These are phyloP conservation scores for Leptodactylus fallax DNA, from an alignment of 2,797 vertebrate species.

Conservation along the genomic window DNA sequence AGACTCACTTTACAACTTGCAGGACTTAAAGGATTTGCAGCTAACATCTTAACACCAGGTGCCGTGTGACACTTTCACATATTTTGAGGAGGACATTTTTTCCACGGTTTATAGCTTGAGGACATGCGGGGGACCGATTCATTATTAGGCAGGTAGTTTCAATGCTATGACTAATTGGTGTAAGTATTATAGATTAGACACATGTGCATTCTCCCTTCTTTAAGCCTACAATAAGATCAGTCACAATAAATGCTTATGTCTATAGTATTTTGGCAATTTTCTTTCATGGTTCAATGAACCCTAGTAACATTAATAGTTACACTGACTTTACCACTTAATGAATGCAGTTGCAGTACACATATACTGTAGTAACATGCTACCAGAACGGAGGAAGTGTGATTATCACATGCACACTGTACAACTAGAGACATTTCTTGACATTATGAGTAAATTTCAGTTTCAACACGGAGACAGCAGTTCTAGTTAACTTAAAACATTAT, in stretches of 20 bases:
- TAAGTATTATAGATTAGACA: not conserved
- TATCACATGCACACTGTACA: conserved; percentile 6
- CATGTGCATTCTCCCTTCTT: not conserved
- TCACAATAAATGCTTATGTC: not conserved
- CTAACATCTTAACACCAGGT: too few relatives aligned
- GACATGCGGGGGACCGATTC: too few relatives aligned
- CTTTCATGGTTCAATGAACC: not conserved
- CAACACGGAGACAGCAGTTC: too few relatives aligned
- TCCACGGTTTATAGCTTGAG: too few relatives aligned
- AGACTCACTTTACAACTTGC: too few relatives aligned
- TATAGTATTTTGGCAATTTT: not conserved
- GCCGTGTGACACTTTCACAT: too few relatives aligned
- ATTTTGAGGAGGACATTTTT: too few relatives aligned
- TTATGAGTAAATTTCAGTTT: too few relatives aligned
- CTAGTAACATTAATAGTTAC: not conserved
- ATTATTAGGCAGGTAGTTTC: too few relatives aligned
- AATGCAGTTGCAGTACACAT: not conserved
- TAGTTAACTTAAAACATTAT: too few relatives aligned
- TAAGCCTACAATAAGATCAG: not conserved
- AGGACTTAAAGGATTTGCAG: too few relatives aligned
- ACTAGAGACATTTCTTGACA: not conserved
- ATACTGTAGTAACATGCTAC: too few relatives aligned
- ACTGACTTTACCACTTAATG: not conserved
- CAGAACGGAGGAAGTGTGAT: not conserved
- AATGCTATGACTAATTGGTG: not conserved